phyloP scores from a whole-genome alignment of 2,888 invertebrate genomes.

The Hyposoter didymator region DNA sequence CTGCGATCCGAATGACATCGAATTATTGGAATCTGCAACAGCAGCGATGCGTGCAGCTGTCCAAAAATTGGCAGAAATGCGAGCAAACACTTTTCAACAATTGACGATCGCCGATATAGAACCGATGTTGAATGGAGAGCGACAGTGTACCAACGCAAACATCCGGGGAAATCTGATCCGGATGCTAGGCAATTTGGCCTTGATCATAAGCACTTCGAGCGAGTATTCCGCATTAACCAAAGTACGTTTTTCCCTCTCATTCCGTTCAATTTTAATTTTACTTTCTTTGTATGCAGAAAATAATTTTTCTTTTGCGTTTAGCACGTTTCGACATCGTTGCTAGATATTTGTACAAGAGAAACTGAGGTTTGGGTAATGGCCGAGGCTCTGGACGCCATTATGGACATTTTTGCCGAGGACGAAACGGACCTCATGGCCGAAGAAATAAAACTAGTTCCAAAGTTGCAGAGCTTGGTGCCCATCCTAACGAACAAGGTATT shows the following conservation, averaged over 20 bases:
- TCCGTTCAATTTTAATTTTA: not conserved
- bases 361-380: slow-evolving; percentile 90
- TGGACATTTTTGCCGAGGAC: slow-evolving; percentile 92
- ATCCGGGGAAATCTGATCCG: slow-evolving; percentile 77
- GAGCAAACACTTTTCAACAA: slow-evolving; percentile 85
- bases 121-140: slow-evolving; percentile 81
- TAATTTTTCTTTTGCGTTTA: slow-evolving; percentile 48
- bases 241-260: slow-evolving; percentile 64
- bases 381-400: slow-evolving; percentile 90
- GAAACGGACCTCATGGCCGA: slow-evolving; percentile 88
- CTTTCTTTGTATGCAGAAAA: not conserved
- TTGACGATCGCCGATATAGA: slow-evolving; percentile 87
- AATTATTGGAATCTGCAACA: slow-evolving; percentile 89
- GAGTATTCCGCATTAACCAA: slow-evolving; percentile 73
- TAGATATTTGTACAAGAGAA: slow-evolving; percentile 87
- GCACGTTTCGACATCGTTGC: slow-evolving; percentile 86
- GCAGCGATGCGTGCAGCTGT: slow-evolving; percentile 91
- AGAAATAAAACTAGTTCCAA: slow-evolving; percentile 88
- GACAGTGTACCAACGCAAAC: slow-evolving; percentile 74
- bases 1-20: slow-evolving; percentile 83
- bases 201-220: slow-evolving; percentile 69
- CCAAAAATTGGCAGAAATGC: slow-evolving; percentile 87
- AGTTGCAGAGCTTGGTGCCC: slow-evolving; percentile 86
- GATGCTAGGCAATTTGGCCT: slow-evolving; percentile 76
- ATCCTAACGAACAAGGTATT: slow-evolving; percentile 88